Conservation (phyloP, 1,140 invertebrate species). For the Euwallacea fornicatus region DNA sequence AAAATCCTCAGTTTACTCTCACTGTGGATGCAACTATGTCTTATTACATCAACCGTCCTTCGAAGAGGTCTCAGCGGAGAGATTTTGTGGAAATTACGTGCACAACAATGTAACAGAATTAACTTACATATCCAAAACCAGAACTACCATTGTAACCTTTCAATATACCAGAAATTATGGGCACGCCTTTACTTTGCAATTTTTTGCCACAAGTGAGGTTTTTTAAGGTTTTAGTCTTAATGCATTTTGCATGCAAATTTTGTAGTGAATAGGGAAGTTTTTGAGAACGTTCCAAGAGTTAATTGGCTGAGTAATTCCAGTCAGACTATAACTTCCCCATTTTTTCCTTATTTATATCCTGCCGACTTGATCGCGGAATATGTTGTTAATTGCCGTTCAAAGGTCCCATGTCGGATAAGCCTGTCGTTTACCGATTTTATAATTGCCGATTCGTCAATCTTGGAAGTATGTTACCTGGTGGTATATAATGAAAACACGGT, state of each 20-base stretch:
- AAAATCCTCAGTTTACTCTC: slow-evolving; percentile 43
- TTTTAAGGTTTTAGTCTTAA: slow-evolving; percentile 13
- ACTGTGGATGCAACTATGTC: slow-evolving; percentile 67
- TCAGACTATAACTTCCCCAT: slow-evolving; percentile 64
- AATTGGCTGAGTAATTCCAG: slow-evolving; percentile 49
- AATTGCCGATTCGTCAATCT: slow-evolving; percentile 66
- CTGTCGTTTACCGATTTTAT: slow-evolving; percentile 73
- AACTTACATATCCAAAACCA: slow-evolving; percentile 64
- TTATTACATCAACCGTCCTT: slow-evolving; percentile 71
- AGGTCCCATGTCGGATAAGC: slow-evolving; percentile 61
- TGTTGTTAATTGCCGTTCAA: slow-evolving; percentile 60
- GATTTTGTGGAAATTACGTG: slow-evolving; percentile 64
- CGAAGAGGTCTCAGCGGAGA: slow-evolving; percentile 63
- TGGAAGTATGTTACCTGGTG: slow-evolving; percentile 59
- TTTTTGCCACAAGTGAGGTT: slow-evolving; percentile 66
- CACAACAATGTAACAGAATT: slow-evolving; percentile 48
- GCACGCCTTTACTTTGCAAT: slow-evolving; percentile 69
- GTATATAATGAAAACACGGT: not conserved
- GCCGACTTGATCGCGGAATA: slow-evolving; percentile 70
- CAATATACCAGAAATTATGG: slow-evolving; percentile 64
- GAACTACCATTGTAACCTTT: slow-evolving; percentile 63
- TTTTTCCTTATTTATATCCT: slow-evolving; percentile 71
- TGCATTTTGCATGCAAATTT: not conserved
- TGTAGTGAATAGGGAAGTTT: slow-evolving; percentile 64
- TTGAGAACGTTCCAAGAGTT: slow-evolving; percentile 57